These are phyloP conservation scores for Mirza zaza DNA, from an alignment of 2,113 vertebrate genomes.

Conservation along the genomic window DNA sequence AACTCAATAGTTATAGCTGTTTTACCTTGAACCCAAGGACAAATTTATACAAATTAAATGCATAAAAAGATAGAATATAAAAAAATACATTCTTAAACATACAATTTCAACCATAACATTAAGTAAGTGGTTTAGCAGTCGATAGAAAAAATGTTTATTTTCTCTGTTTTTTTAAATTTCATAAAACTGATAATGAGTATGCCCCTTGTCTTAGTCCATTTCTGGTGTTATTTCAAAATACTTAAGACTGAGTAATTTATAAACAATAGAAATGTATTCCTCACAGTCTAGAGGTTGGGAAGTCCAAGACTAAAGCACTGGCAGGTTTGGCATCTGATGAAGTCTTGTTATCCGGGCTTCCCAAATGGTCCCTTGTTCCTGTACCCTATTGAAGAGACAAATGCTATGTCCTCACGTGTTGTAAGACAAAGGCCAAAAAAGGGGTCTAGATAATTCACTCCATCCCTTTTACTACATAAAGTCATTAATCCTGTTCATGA, in stretches of 20 bases:
- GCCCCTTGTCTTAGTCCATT: neutral
- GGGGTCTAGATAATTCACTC: neutral
- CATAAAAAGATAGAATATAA: neutral
- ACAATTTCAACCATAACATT: neutral
- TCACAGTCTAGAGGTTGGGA: neutral
- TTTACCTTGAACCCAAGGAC: neutral
- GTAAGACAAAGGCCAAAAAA: neutral
- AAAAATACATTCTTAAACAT: neutral
- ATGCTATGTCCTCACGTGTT: neutral
- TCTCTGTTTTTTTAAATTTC: constrained; percentile 46
- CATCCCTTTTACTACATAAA: neutral
- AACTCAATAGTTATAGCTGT: neutral
- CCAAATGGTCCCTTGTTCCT: neutral
- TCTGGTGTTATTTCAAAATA: neutral
- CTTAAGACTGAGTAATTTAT: neutral
- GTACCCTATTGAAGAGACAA: neutral
- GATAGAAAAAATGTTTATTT: neutral
- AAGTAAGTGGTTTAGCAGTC: neutral
- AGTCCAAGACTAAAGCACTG: neutral
- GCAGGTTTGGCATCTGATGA: neutral
- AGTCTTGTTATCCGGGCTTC: neutral
- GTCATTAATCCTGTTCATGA: neutral
- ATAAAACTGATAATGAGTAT: constrained; percentile 33
- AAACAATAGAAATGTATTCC: neutral
- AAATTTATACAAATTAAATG: neutral